A percentile compares a stretch with the other conserved stretches of the same genome.
These are phyloP conservation scores for Alsophila aescularia DNA, from an alignment of 2,888 invertebrate genomes.

Conservation along the genomic window DNA sequence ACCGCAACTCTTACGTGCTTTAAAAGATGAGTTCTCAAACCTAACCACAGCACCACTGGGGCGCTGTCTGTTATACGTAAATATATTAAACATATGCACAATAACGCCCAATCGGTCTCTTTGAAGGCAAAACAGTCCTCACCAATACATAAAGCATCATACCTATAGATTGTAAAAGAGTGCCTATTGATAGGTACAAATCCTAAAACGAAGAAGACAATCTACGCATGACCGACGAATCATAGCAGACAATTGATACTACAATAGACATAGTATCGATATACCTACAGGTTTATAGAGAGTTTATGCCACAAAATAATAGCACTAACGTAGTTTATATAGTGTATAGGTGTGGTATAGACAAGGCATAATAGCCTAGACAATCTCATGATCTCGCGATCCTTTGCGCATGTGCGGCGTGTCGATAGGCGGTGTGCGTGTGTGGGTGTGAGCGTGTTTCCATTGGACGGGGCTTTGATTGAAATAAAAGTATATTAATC, in stretches of 20 bases:
- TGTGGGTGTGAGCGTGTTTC: conserved; percentile 56
- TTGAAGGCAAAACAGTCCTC: background rate
- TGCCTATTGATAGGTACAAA: conserved; percentile 1
- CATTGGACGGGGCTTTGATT: conserved; percentile 44
- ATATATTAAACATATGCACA: background rate
- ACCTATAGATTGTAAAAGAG: conserved; percentile 1
- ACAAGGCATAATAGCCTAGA: conserved; percentile 28
- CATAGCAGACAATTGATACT: conserved; percentile 22
- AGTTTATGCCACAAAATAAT: no score
- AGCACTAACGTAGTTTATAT: no score
- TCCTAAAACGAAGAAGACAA: conserved; percentile 21
- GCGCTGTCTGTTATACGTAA: no score
- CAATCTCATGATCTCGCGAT: conserved; percentile 76
- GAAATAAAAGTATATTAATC: no score
- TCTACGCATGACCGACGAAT: conserved; percentile 20
- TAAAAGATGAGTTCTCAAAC: no score
- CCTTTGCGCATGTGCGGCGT: conserved; percentile 65
- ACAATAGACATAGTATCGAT: conserved; percentile 20
- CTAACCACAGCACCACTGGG: no score
- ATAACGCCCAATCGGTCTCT: background rate
- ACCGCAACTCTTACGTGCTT: no score
- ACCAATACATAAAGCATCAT: background rate
- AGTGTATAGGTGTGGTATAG: no score
- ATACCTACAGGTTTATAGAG: conserved; percentile 1
- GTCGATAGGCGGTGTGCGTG: conserved; percentile 41